These are phyloP conservation scores for Crepidodera aurea DNA, from an alignment of 2,888 invertebrate genomes.

Conservation along the genomic window DNA sequence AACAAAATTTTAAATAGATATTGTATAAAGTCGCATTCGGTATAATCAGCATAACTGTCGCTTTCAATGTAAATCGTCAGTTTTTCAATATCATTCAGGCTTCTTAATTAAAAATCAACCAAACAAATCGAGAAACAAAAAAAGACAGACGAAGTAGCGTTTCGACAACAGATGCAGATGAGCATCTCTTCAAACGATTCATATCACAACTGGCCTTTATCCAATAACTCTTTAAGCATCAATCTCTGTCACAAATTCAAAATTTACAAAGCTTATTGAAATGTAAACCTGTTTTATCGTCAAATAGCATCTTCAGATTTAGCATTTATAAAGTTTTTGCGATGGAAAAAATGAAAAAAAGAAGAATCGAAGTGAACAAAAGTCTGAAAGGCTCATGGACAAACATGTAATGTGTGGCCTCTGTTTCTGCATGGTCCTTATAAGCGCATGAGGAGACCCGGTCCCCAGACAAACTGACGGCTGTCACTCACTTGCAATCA, in stretches of 20 bases:
- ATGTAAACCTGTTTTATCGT: constrained; percentile 33
- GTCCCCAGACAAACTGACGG: constrained; percentile 51
- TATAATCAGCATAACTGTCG: too few species aligned
- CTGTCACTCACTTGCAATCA: constrained; percentile 61
- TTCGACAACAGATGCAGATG: constrained; percentile 17
- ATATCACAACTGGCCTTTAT: constrained; percentile 21
- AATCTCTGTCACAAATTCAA: constrained; percentile 30
- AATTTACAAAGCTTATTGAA: constrained; percentile 31
- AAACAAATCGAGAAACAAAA: constrained; percentile 4
- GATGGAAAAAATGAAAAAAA: constrained; percentile 22
- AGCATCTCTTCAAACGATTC: constrained; percentile 12
- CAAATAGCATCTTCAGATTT: constrained; percentile 31
- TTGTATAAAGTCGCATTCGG: too few species aligned
- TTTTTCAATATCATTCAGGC: not conserved
- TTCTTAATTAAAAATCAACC: not conserved
- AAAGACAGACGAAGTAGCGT: not conserved
- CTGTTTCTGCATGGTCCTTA: constrained; percentile 56
- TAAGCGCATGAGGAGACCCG: constrained; percentile 51
- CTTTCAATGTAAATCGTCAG: not conserved
- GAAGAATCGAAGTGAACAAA: constrained; percentile 25
- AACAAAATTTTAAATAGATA: too few species aligned
- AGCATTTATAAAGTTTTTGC: constrained; percentile 33
- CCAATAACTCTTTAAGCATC: constrained; percentile 29
- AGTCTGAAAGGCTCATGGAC: constrained; percentile 43
- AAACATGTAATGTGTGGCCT: constrained; percentile 55